Percentiles rank a stretch among this genome's conserved stretches.
Conservation (phyloP, 2,113 vertebrate species). For the Lampris incognitus region DNA sequence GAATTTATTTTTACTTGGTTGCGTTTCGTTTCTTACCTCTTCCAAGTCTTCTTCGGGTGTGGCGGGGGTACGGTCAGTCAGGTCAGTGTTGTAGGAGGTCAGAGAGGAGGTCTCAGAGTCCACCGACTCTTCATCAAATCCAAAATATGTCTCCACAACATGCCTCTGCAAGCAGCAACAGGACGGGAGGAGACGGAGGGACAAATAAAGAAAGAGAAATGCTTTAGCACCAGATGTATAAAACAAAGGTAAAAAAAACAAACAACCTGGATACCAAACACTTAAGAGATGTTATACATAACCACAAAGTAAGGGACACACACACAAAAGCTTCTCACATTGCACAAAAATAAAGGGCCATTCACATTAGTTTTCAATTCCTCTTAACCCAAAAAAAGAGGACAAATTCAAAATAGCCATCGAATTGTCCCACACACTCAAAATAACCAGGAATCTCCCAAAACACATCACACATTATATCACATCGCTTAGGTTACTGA, state of each 20-base stretch:
- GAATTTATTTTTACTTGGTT: no score
- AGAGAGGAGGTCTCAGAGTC: conserved; percentile 96
- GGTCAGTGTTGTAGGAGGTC: conserved; percentile 94
- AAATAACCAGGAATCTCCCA: not conserved
- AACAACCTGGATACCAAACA: not conserved
- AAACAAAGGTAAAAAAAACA: not conserved
- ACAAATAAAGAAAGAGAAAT: not conserved
- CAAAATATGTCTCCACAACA: conserved; percentile 99
- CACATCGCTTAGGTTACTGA: not conserved
- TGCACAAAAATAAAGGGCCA: not conserved
- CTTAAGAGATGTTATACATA: no score
- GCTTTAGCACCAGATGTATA: not conserved
- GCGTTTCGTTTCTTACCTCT: conserved; percentile 79
- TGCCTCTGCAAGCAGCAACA: conserved; percentile 86
- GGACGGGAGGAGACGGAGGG: not conserved
- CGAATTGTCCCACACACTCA: not conserved
- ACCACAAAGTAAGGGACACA: not conserved
- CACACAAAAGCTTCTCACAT: not conserved
- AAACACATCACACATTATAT: conserved; percentile 10
- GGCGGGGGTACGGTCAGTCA: conserved; percentile 92
- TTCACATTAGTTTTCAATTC: not conserved
- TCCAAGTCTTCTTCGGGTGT: conserved; percentile 96
- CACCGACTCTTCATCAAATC: conserved; percentile 98
- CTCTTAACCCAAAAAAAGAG: no score
- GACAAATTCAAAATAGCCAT: no score